phyloP scores from a whole-genome alignment of 30 jellyfish, hydroid and myxozoan species.

The Aurelia aurita region DNA sequence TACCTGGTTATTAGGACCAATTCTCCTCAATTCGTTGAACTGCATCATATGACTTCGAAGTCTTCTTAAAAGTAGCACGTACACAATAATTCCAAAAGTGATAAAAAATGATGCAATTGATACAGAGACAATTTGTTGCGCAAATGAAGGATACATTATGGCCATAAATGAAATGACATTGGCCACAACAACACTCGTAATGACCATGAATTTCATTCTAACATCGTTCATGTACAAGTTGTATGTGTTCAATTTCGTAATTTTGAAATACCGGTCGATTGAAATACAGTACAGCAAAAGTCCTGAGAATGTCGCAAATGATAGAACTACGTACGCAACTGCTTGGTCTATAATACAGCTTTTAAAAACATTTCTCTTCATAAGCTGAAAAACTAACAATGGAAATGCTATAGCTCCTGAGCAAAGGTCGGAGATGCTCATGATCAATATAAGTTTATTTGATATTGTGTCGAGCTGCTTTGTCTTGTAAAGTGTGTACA shows the following conservation, averaged over 20 bases:
- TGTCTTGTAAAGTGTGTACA: constrained; percentile 41
- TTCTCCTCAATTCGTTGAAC: no score
- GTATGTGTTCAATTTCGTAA: constrained; percentile 39
- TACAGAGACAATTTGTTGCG: no score
- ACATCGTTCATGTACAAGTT: constrained; percentile 32
- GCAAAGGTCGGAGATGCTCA: constrained; percentile 56
- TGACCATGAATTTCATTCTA: constrained; percentile 35
- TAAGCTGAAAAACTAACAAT: neutral
- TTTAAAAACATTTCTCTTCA: neutral
- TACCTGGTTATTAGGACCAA: no score
- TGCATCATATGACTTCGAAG: no score
- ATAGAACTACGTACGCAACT: constrained; percentile 2
- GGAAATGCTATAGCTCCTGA: constrained; percentile 45
- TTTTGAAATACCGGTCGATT: constrained; percentile 39
- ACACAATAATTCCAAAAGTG: no score
- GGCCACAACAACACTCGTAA: constrained; percentile 23
- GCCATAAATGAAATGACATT: constrained; percentile 2
- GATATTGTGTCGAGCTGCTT: constrained; percentile 53
- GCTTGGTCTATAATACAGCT: constrained; percentile 21
- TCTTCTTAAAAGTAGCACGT: no score
- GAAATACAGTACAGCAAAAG: constrained; percentile 40
- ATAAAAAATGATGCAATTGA: no score
- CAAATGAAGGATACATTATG: no score
- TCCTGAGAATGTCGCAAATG: constrained; percentile 42
- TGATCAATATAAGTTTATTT: constrained; percentile 28